phyloP scores from a whole-genome alignment of 2,113 vertebrate genomes.

The Rhinolophus sinicus region DNA sequence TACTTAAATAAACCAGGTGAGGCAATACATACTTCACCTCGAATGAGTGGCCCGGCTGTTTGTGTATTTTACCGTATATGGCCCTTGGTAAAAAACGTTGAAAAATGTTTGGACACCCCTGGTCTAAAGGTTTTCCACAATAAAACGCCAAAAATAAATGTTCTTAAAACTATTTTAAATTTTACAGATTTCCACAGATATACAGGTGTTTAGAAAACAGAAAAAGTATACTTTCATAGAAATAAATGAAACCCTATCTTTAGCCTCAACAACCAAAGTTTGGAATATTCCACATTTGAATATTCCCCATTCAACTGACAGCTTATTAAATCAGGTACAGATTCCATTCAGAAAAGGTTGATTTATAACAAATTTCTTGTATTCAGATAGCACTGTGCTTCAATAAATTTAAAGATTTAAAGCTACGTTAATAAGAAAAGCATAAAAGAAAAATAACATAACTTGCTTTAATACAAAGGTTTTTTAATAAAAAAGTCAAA shows the following conservation, averaged over 20 bases:
- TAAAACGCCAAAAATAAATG: slow-evolving; percentile 53
- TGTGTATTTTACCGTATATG: no score
- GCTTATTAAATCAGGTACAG: slow-evolving; percentile 11
- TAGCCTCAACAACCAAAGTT: slow-evolving; percentile 23
- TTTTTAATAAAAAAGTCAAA: slow-evolving; percentile 77
- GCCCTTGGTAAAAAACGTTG: no score
- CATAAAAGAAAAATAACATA: slow-evolving; percentile 72
- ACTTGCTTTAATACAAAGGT: slow-evolving; percentile 73
- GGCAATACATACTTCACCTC: no score
- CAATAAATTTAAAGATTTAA: slow-evolving; percentile 57
- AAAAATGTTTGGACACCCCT: no score
- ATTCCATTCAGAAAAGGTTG: slow-evolving; percentile 53
- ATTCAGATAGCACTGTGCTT: slow-evolving; percentile 44
- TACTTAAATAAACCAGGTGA: no score
- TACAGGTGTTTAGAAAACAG: slow-evolving; percentile 22
- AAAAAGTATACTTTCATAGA: slow-evolving; percentile 5
- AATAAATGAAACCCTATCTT: slow-evolving; percentile 31
- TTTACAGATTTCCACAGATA: slow-evolving; percentile 6
- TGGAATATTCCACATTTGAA: slow-evolving; percentile 25
- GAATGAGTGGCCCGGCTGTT: no score
- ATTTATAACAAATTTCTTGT: slow-evolving; percentile 37
- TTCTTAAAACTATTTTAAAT: slow-evolving; percentile 53
- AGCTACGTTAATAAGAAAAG: slow-evolving; percentile 55
- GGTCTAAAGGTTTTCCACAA: slow-evolving; percentile 35
- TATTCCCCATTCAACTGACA: slow-evolving; percentile 30